Evolutionary conservation across 2,113 vertebrate genomes (phyloP), one percentile per base, ranked within the genome.

Genomic region (Pristiophorus japonicus): DNA sequence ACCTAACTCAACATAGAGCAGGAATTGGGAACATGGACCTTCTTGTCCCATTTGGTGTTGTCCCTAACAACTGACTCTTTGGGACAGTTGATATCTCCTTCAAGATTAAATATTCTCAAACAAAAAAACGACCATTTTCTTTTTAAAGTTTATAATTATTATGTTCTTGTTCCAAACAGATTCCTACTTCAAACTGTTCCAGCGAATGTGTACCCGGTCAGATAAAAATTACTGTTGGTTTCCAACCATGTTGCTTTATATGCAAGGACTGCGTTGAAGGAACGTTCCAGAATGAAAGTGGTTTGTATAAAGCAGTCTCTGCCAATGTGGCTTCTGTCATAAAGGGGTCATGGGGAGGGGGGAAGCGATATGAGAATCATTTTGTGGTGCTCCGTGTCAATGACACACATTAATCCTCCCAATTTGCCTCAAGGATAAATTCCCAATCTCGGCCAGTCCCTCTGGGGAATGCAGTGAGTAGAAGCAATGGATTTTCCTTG

Each of bases 191-290:
- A 3, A 95, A 96, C 96, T 99, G 98, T 78, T 98, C 98, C 30
- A 97, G 97, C 8, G 97, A 96, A 3, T 98, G 98, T 75, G 96
- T 67, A 0, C 67, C 11, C 0, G 98, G 98, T 12, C 95, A 98
- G 75, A 97, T 45, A 96, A 97, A 97, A 95, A 96, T 97, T 95
- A 96, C 96, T 0, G 96, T 96, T 0, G 98, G 98, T 3, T 96
- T 97, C 24, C 97, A 98, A 27, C 47, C 92, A 0, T 98, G 98
- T 96, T 99, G 98, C 96, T 99, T 99, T 0, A 96, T 97, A 96
- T 98, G 98, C 95, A 34, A 97, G 12, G 96, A 97, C 73, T 99
- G 98, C 95, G 96, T 95, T 0, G 94, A 97, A 0, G 97, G 97
- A 66, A 98, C 97, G 0, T 98, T 98, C 96, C 97, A 98, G 96